Evolutionary conservation across 2,888 invertebrate species (phyloP), one percentile per base, ranked within the genome.

Genomic region (Noctua fimbriata): DNA sequence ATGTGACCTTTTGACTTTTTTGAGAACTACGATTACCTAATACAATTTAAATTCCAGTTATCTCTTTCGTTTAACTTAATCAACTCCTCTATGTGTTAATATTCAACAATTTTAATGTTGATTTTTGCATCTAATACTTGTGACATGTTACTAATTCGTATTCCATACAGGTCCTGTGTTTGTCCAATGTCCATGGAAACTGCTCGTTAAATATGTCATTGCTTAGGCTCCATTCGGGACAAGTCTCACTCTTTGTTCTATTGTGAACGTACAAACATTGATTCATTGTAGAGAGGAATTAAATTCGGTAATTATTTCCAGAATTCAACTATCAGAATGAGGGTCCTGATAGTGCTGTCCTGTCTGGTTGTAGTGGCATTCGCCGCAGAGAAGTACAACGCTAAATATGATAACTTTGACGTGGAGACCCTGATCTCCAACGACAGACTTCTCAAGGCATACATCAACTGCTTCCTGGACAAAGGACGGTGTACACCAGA

Each of bases 321-420:
- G 93, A 91, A 87, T 87, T 84, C 67, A 88, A 86, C 76, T 85
- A 78, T 85, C 89, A 94, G 83, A 88, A 97, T 97, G 96, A 96
- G 89, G 92, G 89, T 91, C 78, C 86, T 94, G 70, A 82, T 96
- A 77, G 90, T 95, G 55, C 87, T 96, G 72, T 91, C 93, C 83
- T 96, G 95, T 89, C 85, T 96, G 90, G 89, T 95, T 9, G 91
- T 92, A 18, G 92, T 92, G 78, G 94, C 91, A 65, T 93, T 92
- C 69, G 95, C 95, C 24, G 96, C 95, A 24, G 96, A 96, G 5
- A 97, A 97, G 74, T 98, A 98, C 92, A 98, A 97, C 81, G 95
- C 97, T 24, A 98, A 98, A 92, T 98, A 98, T 90, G 98, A 98
- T 92, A 98, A 98, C 93, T 97, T 98, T 82, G 98, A 98, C 90